Conservation (phyloP, 2,797 vertebrate genomes). For the Hyperoplus immaculatus region DNA sequence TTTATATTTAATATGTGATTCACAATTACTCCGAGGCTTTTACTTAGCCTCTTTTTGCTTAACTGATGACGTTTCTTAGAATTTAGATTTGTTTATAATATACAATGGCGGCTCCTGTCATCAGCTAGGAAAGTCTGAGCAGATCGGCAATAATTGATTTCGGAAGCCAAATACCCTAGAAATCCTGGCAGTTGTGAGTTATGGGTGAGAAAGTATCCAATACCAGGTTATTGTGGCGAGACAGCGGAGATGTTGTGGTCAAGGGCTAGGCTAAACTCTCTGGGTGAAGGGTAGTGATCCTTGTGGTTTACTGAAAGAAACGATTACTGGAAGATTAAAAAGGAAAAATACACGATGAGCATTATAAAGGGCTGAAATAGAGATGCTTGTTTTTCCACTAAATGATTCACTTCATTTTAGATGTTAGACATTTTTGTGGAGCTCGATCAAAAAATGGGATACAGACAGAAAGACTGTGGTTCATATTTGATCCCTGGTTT, state of each 20-base stretch:
- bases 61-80: constrained; percentile 34
- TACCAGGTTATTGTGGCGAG: constrained; percentile 80
- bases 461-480: constrained; percentile 77
- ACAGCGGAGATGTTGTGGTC: constrained; percentile 83
- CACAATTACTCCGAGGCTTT: constrained; percentile 23
- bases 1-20: constrained; percentile 55
- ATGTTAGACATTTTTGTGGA: constrained; percentile 81
- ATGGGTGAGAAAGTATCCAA: constrained; percentile 64
- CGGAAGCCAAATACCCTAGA: constrained; percentile 66
- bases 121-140: constrained; percentile 72
- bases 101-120: constrained; percentile 54
- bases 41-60: not conserved
- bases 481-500: constrained; percentile 74
- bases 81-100: constrained; percentile 56
- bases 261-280: constrained; percentile 69
- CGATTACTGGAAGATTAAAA: constrained; percentile 84
- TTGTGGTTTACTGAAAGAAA: constrained; percentile 73
- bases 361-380: constrained; percentile 73
- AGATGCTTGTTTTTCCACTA: constrained; percentile 83
- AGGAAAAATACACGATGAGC: constrained; percentile 65
- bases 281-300: constrained; percentile 75
- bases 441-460: constrained; percentile 59
- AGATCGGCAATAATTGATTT: constrained; percentile 74
- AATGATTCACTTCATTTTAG: constrained; percentile 61
- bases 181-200: constrained; percentile 65